A percentile compares a stretch with the other conserved stretches of the same genome.
Conservation (phyloP, 1,140 invertebrate genomes). For the Drosophila hydei region DNA sequence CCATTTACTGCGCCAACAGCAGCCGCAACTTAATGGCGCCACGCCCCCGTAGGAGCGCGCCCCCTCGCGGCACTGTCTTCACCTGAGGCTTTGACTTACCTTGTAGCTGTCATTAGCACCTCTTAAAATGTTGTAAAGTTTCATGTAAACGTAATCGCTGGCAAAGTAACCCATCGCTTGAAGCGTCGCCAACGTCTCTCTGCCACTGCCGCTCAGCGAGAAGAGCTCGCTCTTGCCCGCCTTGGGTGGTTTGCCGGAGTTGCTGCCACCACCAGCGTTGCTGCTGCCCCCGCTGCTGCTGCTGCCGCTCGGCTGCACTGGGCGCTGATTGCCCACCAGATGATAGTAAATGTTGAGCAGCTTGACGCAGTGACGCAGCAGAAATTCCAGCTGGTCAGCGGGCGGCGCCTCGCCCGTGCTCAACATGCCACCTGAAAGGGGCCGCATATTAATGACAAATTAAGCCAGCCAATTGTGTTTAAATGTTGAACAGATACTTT, state of each 20-base stretch:
- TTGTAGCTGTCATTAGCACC: constrained; percentile 91
- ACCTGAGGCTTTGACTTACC: constrained; percentile 83
- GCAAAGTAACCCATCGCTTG: constrained; percentile 86
- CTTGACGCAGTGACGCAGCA: constrained; percentile 88
- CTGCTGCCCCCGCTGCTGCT: constrained; percentile 13
- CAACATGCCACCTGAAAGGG: constrained; percentile 53
- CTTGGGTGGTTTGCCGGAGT: constrained; percentile 73
- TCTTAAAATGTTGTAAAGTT: constrained; percentile 89
- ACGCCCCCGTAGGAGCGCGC: constrained; percentile 13
- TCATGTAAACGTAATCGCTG: constrained; percentile 89
- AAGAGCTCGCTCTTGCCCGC: constrained; percentile 85
- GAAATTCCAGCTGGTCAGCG: constrained; percentile 59
- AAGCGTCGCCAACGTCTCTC: constrained; percentile 52
- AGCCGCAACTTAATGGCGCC: constrained; percentile 65
- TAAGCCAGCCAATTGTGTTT: constrained; percentile 72
- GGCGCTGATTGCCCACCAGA: constrained; percentile 87
- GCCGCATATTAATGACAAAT: constrained; percentile 72
- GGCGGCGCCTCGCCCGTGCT: constrained; percentile 41
- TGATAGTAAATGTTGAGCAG: constrained; percentile 90
- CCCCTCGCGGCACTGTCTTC: constrained; percentile 6
- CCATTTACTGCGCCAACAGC: constrained; percentile 58
- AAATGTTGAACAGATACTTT: constrained; percentile 56
- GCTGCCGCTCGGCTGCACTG: constrained; percentile 34
- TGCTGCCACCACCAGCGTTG: constrained; percentile 8
- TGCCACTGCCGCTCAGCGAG: constrained; percentile 43